A percentile compares a stretch with the other conserved stretches of the same genome.
Evolutionary conservation across 2,113 vertebrate genomes (phyloP).

Genomic region (Rhineura floridana): DNA sequence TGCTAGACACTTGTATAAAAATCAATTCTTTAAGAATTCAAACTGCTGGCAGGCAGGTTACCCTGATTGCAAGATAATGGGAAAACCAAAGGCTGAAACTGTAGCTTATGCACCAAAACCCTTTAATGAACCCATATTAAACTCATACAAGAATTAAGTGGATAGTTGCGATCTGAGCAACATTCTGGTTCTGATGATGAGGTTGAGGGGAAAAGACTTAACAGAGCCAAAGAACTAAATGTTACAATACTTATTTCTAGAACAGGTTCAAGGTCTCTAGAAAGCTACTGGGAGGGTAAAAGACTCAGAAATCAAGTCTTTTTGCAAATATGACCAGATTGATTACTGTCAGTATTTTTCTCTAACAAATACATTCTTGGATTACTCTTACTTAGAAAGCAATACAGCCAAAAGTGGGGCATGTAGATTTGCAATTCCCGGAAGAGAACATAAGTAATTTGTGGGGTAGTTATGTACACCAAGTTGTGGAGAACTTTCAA

Average conservation of each 20-base stretch:
- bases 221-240: neutral
- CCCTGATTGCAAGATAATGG: neutral
- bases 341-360: neutral
- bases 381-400: no score
- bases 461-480: neutral
- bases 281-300: neutral
- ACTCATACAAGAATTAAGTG: neutral
- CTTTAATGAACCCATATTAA: neutral
- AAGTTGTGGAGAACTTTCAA: neutral
- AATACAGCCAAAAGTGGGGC: neutral
- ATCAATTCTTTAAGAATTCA: neutral
- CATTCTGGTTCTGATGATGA: neutral
- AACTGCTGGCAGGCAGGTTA: neutral
- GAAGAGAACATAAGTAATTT: neutral
- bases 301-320: neutral
- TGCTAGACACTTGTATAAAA: neutral
- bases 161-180: neutral
- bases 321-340: neutral
- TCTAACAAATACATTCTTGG: neutral
- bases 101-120: neutral
- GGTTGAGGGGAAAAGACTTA: no score
- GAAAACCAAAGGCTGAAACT: neutral
- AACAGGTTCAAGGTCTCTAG: neutral
- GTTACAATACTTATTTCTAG: neutral
- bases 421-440: neutral